phyloP scores from a whole-genome alignment of 2,797 vertebrate genomes.

The Karalla daura region DNA sequence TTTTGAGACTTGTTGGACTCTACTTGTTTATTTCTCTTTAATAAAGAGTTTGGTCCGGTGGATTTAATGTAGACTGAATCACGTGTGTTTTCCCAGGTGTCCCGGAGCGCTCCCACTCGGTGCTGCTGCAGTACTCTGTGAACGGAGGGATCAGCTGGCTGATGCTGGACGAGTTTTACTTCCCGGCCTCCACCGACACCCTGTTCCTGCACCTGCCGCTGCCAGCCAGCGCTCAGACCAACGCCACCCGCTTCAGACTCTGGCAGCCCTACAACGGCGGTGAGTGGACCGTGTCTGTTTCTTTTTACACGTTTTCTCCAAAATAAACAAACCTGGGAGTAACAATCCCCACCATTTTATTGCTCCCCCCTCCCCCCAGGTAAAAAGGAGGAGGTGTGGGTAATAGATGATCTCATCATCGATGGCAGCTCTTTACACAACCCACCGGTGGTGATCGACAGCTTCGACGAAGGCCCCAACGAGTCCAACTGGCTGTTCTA shows the following conservation, averaged over 20 bases:
- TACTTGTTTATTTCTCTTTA: too few relatives aligned
- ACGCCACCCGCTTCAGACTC: conserved; percentile 93
- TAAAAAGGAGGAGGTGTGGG: conserved; percentile 99
- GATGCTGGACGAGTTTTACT: conserved; percentile 97
- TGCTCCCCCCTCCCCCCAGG: conserved; percentile 87
- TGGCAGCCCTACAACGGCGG: conserved; percentile 99
- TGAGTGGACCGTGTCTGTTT: conserved; percentile 67
- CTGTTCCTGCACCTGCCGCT: conserved; percentile 95
- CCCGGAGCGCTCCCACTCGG: conserved; percentile 95
- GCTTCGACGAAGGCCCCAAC: conserved; percentile 93
- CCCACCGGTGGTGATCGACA: conserved; percentile 89
- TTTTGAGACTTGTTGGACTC: too few relatives aligned
- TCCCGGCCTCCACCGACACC: conserved; percentile 93
- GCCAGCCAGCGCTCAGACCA: conserved; percentile 91
- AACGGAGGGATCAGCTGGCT: conserved; percentile 97
- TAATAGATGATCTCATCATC: conserved; percentile 97
- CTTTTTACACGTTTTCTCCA: neutral
- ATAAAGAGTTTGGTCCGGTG: too few relatives aligned
- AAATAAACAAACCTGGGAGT: neutral
- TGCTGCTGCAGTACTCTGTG: conserved; percentile 95
- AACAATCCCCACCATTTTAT: conserved; percentile 22
- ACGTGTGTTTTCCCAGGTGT: conserved; percentile 88
- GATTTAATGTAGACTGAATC: too few relatives aligned
- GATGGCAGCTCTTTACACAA: conserved; percentile 93
- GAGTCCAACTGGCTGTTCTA: conserved; percentile 97